Percentiles rank a stretch among this genome's conserved stretches.
Evolutionary conservation across 2,113 vertebrate species (phyloP).

Genomic region (Cinclus cinclus): DNA sequence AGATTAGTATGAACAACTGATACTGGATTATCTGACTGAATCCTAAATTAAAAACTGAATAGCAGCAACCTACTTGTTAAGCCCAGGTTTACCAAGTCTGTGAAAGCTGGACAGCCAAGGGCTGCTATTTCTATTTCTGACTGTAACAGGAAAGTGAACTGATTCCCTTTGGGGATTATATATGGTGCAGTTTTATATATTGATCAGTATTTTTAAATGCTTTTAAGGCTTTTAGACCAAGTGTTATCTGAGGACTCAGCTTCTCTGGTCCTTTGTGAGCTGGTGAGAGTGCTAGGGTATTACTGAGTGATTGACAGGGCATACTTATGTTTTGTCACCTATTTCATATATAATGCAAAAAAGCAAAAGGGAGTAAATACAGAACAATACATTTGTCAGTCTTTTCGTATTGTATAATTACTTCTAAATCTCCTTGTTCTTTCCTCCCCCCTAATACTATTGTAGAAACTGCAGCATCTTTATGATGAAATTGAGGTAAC

Average conservation of each 20-base stretch:
- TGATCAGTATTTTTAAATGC: conserved; percentile 7
- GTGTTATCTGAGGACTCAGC: neutral
- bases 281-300: neutral
- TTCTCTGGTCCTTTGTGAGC: conserved; percentile 14
- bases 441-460: neutral
- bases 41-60: neutral
- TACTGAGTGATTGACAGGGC: neutral
- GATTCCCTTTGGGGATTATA: neutral
- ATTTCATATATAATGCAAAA: neutral
- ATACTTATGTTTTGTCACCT: neutral
- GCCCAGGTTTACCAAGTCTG: neutral
- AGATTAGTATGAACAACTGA: neutral
- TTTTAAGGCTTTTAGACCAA: conserved; percentile 18
- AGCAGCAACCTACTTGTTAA: neutral
- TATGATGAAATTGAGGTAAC: neutral
- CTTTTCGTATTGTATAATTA: neutral
- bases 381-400: neutral
- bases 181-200: neutral
- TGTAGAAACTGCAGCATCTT: neutral
- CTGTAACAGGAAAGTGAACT: neutral
- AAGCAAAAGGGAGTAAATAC: neutral
- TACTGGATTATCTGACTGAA: neutral
- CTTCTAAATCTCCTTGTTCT: neutral
- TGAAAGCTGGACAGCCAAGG: neutral
- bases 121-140: neutral